Evolutionary conservation across 2,113 vertebrate genomes (phyloP).

Genomic region (Phodopus roborovskii): DNA sequence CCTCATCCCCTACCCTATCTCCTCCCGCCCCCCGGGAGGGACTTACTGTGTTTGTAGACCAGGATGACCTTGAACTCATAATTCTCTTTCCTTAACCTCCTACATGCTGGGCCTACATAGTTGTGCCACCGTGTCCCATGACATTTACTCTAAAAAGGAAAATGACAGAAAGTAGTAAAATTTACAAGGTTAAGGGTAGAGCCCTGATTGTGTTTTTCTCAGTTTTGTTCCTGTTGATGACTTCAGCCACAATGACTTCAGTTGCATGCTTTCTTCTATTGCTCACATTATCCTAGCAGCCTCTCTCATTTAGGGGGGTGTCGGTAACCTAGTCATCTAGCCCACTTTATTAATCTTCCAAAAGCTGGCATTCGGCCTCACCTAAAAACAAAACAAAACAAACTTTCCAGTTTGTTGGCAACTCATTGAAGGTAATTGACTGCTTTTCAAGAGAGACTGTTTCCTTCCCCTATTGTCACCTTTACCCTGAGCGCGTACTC

Average conservation of each 20-base stretch:
- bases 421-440: slow-evolving; percentile 66
- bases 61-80: background rate
- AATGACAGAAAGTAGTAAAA: background rate
- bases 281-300: slow-evolving; percentile 29
- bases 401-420: slow-evolving; percentile 45
- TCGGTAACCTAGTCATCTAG: background rate
- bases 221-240: slow-evolving; percentile 45
- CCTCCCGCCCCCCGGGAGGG: background rate
- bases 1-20: too few relatives aligned
- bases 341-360: background rate
- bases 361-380: slow-evolving; percentile 45
- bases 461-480: slow-evolving; percentile 75
- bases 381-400: slow-evolving; percentile 29
- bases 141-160: background rate
- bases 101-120: background rate
- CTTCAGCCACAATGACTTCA: slow-evolving; percentile 4
- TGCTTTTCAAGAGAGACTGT: slow-evolving; percentile 63
- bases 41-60: background rate
- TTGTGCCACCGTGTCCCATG: background rate
- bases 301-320: background rate
- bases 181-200: slow-evolving; percentile 17
- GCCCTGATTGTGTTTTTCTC: slow-evolving; percentile 14
- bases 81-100: background rate
- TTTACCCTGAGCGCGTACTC: slow-evolving; percentile 43
- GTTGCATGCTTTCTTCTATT: background rate